Evolutionary conservation across 35 echinoderm and acorn worm species (phyloP).

Genomic region (Holothuria glaberrima): DNA sequence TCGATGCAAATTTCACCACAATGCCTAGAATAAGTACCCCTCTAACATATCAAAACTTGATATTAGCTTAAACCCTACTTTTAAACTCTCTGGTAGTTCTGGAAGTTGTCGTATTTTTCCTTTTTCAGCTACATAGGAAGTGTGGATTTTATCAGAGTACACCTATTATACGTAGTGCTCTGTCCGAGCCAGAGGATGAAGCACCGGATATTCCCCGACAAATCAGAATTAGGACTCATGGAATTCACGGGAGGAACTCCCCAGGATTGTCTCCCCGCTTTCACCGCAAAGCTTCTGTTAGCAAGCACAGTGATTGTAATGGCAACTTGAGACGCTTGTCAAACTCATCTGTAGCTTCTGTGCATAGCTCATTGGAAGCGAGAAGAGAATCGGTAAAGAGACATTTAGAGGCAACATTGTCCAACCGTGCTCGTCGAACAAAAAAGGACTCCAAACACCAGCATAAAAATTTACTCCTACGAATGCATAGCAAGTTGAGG

Average conservation of each 20-base stretch:
- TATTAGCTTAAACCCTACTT: no score
- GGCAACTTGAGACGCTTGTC: conserved; percentile 12
- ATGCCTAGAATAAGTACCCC: no score
- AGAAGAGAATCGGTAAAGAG: background rate
- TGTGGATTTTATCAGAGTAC: conserved; percentile 7
- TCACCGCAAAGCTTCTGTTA: background rate
- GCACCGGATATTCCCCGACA: background rate
- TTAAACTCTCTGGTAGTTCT: no score
- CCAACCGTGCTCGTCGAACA: background rate
- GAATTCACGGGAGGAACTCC: background rate
- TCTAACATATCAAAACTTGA: no score
- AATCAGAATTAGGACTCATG: no score
- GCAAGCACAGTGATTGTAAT: background rate
- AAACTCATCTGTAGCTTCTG: background rate
- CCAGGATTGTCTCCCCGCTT: background rate
- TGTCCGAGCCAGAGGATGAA: background rate
- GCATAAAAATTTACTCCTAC: background rate
- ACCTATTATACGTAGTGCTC: background rate
- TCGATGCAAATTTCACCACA: no score
- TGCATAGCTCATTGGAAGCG: background rate
- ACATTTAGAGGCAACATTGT: background rate
- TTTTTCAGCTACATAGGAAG: background rate
- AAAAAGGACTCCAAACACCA: background rate
- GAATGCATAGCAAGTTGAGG: background rate
- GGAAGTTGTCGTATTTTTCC: background rate